Base-by-base conservation (phyloP, 2,888 invertebrate species). In the Drepana falcataria region DNA sequence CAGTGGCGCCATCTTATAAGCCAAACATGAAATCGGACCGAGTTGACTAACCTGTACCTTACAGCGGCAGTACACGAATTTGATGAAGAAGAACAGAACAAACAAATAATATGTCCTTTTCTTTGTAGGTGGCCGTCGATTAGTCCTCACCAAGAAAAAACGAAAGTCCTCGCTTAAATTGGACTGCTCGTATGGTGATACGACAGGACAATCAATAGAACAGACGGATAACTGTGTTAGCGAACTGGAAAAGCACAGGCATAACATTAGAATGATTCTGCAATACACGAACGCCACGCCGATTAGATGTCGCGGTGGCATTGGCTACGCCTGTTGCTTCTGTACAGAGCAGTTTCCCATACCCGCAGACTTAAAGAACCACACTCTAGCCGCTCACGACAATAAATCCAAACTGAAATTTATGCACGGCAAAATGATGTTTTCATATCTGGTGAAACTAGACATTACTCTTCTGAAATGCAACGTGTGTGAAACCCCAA, bases 241-340 rank as follows among this genome's bases (percentile, higher is more conserved):
- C 2, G 66, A 68, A 56, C 52, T 70, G 37, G 34, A 48, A 35
- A 81, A 81, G 57, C 83, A 82, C 52, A 61, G 69, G 34, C 60
- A 61, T 48, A 85, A 85, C 54, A 61, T 81, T 35, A 64, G 64
- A 56, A 71, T 68, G 44, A 73, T 86, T 34, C 55, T 85, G 2
- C 55, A 60, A n/a, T 67, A 71, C 60, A 75, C 84, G 0, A 85
- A 83, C 53, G 84, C 84, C 0, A 85, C 85, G 2, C 84, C 85
- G 0, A 77, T 86, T 34, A 64, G 75, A 35, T 66, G 66, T 47
- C 71, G 67, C 53, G 69, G 68, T 0, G 78, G 75, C 33, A 48
- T 69, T 5, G 81, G 81, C 0, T 86, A 79, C 57, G 66, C 62
- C 0, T 86, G 86, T 53, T 71, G 69, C 37, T 84, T 75, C 57